Conservation (phyloP, 2,797 vertebrate species). For the Mormyrops attenuatus region DNA sequence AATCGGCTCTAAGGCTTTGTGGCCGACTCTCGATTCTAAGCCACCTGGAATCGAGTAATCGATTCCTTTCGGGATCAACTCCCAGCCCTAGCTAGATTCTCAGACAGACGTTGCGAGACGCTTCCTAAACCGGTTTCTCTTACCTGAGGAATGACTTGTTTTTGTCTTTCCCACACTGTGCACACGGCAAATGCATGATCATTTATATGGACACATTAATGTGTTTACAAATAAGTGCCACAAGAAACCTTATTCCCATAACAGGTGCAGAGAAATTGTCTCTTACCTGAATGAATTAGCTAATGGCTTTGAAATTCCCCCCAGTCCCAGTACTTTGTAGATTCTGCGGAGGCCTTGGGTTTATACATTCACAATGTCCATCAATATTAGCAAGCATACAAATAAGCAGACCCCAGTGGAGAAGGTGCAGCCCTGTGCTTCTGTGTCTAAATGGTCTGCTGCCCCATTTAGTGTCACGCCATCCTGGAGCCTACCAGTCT, state of each 20-base stretch:
- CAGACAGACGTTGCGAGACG: background rate
- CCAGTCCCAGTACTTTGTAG: background rate
- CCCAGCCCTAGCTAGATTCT: background rate
- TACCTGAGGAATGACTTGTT: background rate
- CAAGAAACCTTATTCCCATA: background rate
- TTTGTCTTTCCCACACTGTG: background rate
- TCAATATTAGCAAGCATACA: background rate
- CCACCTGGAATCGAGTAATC: background rate
- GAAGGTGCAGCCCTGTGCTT: background rate
- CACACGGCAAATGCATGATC: background rate
- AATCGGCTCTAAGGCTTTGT: background rate
- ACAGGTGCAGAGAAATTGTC: background rate
- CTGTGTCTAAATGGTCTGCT: background rate
- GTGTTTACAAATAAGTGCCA: background rate
- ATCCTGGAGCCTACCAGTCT: background rate
- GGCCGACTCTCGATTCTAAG: background rate
- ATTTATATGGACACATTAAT: background rate
- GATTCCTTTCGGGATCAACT: background rate
- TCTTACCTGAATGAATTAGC: conserved; percentile 1
- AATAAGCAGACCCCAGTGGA: background rate
- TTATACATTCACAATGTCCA: background rate
- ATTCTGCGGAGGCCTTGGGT: background rate
- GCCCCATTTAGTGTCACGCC: background rate
- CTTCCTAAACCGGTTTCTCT: background rate
- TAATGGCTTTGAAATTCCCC: background rate